phyloP scores from a whole-genome alignment of 2,888 invertebrate species.

The Merodon equestris region DNA sequence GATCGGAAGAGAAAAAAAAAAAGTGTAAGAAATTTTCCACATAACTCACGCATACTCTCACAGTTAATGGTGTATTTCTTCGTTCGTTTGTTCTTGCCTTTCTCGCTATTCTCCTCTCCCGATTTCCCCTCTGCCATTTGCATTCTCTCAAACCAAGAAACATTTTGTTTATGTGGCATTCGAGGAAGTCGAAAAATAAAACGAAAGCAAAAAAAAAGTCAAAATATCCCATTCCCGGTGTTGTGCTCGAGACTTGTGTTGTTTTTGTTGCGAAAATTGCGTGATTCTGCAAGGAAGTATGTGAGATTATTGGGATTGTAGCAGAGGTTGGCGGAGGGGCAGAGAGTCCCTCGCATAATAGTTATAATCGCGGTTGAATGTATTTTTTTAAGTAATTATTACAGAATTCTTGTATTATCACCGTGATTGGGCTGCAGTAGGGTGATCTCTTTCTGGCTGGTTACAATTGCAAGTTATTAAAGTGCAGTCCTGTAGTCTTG shows the following conservation, averaged over 20 bases:
- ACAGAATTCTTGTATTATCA: slow-evolving; percentile 6
- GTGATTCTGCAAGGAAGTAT: not conserved
- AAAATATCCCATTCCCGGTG: slow-evolving; percentile 44
- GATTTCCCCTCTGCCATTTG: slow-evolving; percentile 9
- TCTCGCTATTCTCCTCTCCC: slow-evolving; percentile 15
- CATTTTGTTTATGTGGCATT: slow-evolving; percentile 73
- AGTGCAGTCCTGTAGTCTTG: slow-evolving; percentile 16
- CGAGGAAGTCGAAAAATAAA: slow-evolving; percentile 48
- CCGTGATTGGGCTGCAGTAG: not conserved
- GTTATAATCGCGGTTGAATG: not conserved
- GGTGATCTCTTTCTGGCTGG: slow-evolving; percentile 9
- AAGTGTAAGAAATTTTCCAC: slow-evolving; percentile 16
- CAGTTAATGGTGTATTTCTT: not conserved
- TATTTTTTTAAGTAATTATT: not conserved
- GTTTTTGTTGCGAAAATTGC: not conserved
- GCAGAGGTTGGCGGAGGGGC: not conserved
- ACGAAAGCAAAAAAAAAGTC: not conserved
- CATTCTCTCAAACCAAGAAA: slow-evolving; percentile 11
- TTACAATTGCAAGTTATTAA: slow-evolving; percentile 5
- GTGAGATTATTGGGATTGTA: no score
- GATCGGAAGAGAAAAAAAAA: no score
- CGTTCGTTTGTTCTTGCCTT: not conserved
- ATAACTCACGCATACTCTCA: slow-evolving; percentile 18
- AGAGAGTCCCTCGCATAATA: not conserved
- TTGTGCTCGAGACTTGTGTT: slow-evolving; percentile 6